Evolutionary conservation across 2,888 invertebrate genomes (phyloP), one percentile per base, ranked within the genome.

Genomic region (Hanleya hanleyi): DNA sequence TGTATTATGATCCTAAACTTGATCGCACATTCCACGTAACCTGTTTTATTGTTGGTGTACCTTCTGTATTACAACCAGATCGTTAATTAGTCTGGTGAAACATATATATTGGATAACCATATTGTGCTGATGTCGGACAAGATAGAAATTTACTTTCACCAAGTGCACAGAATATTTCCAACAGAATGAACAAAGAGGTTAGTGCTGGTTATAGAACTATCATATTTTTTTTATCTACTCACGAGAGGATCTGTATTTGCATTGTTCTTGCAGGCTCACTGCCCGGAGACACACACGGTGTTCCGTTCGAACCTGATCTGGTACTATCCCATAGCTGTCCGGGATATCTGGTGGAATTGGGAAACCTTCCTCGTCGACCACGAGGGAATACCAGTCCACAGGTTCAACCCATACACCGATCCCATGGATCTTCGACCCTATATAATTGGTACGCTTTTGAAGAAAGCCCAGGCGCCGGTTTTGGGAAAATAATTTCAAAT

Each of bases 291-390:
- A 1, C 71, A 61, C 15, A 79, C 78, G 36, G 69, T 72, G n/a
- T 85, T 84, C 72, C 57, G 71, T 6, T 35, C 35, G 26, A 47
- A 67, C 67, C 9, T 36, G 64, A 73, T 85, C 18, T 80, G 78
- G 69, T 86, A 86, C 74, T 66, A 73, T 1, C 84, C 85, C 0
- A 71, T 82, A 65, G 71, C 72, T 22, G 81, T 81, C 37, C 78
- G 79, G 41, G 86, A 86, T 66, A 78, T 86, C 9, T 73, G 78
- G 35, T 86, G 86, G 86, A 86, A 86, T 78, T 86, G 81, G 75
- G 86, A 86, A 73, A 81, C 80, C n/a, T 86, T 86, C 71, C 77
- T 86, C 6, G 77, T 84, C 12, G 76, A 77, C 66, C 74, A 38
- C 69, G 41, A 70, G 37, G 73, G 86, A 70, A n/a, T 47, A 26